phyloP scores from a whole-genome alignment of 2,797 vertebrate genomes.

The Manis javanica region DNA sequence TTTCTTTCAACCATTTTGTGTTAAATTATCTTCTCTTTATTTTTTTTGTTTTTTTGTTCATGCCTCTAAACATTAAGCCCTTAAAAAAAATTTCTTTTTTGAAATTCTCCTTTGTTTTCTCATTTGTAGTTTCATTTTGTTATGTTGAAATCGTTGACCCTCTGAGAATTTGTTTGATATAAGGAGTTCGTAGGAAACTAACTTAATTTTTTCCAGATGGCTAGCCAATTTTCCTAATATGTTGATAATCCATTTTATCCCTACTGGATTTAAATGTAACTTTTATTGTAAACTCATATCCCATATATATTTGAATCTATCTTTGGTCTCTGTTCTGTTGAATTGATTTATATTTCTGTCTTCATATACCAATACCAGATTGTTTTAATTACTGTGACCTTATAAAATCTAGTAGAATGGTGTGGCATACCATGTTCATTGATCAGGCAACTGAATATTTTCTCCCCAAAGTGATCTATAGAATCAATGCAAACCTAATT shows the following conservation, averaged over 20 bases:
- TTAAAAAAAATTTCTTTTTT: neutral
- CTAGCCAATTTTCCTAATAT: neutral
- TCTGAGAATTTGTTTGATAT: neutral
- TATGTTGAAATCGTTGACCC: neutral
- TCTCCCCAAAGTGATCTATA: neutral
- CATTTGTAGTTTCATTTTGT: neutral
- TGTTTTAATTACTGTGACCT: constrained; percentile 11
- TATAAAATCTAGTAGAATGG: neutral
- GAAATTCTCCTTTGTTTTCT: neutral
- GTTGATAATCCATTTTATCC: neutral
- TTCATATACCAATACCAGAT: neutral
- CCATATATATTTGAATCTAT: neutral
- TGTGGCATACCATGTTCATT: neutral
- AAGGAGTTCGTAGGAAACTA: neutral
- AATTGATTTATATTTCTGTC: neutral
- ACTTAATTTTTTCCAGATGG: neutral
- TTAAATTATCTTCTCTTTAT: neutral
- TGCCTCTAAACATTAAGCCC: neutral
- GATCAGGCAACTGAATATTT: neutral
- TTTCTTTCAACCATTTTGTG: neutral
- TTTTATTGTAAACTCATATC: neutral
- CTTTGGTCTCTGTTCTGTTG: neutral
- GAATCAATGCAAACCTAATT: neutral
- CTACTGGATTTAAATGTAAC: neutral
- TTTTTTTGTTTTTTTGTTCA: neutral